A percentile compares a stretch with the other conserved stretches of the same genome.
These are phyloP conservation scores for Drosophila equinoxialis DNA, from an alignment of 1,140 invertebrate genomes.

Conservation along the genomic window DNA sequence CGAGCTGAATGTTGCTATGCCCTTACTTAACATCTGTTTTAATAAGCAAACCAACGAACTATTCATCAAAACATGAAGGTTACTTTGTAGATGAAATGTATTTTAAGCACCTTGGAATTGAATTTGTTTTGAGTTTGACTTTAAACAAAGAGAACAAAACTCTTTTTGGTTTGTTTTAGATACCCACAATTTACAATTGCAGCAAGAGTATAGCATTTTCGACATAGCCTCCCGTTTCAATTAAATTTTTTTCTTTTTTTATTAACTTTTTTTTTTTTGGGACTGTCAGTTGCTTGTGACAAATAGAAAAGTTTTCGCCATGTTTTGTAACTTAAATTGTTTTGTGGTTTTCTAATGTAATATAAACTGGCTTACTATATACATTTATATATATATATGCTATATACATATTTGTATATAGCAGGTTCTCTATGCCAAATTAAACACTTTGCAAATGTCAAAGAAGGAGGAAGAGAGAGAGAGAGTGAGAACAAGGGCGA, in stretches of 20 bases:
- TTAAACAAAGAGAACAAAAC: too few species aligned
- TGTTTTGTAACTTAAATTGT: slow-evolving; percentile 24
- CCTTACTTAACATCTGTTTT: too few species aligned
- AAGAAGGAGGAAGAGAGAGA: background rate
- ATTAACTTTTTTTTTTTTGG: background rate
- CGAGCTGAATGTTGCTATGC: too few species aligned
- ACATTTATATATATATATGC: slow-evolving; percentile 1
- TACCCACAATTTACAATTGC: too few species aligned
- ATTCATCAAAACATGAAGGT: too few species aligned
- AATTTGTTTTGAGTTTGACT: too few species aligned
- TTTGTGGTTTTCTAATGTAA: slow-evolving; percentile 23
- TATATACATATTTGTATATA: background rate
- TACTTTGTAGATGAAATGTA: too few species aligned
- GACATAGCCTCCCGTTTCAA: background rate
- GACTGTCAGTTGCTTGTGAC: slow-evolving; percentile 17
- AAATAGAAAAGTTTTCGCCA: slow-evolving; percentile 24
- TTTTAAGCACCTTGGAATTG: too few species aligned
- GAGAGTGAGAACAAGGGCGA: background rate
- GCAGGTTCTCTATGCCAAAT: slow-evolving; percentile 13
- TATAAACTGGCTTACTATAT: slow-evolving; percentile 18
- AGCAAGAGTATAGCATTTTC: background rate
- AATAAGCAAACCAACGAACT: too few species aligned
- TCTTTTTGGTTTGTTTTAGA: too few species aligned
- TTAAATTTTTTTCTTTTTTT: background rate
- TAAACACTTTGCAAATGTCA: slow-evolving; percentile 8